phyloP scores from a whole-genome alignment of 2,113 vertebrate genomes.

The Gallinago undulata region DNA sequence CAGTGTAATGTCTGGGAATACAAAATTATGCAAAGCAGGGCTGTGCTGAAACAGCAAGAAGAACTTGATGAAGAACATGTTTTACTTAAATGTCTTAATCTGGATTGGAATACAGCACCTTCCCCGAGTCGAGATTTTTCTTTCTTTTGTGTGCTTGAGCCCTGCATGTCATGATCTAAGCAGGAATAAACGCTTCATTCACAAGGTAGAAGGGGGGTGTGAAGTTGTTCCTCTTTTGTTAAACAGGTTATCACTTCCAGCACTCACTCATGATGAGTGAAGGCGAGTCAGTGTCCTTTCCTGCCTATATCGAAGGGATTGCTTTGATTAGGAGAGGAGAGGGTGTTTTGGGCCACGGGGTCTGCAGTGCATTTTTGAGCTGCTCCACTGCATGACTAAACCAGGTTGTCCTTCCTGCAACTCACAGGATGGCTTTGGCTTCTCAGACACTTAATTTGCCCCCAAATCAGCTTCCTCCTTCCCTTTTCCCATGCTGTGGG shows the following conservation, averaged over 20 bases:
- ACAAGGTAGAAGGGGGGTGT: background rate
- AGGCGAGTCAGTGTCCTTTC: background rate
- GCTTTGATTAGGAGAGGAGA: background rate
- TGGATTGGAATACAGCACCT: background rate
- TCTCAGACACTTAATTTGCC: background rate
- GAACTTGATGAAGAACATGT: background rate
- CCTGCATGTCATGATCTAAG: background rate
- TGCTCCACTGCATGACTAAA: background rate
- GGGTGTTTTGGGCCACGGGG: background rate
- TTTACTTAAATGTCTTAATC: background rate
- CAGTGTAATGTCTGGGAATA: background rate
- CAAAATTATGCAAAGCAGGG: background rate
- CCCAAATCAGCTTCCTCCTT: background rate
- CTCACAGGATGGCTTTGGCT: background rate
- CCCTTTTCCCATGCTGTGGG: background rate
- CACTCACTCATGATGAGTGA: background rate
- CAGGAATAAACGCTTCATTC: background rate
- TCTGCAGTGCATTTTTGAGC: background rate
- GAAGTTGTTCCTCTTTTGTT: background rate
- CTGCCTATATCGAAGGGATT: rapidly evolving
- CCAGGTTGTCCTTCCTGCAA: background rate
- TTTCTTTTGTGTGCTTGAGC: background rate
- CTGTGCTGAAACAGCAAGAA: background rate
- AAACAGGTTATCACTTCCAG: background rate
- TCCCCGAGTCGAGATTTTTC: background rate